Base-by-base conservation (phyloP, 2,888 invertebrate species). In the Deilephila elpenor region DNA sequence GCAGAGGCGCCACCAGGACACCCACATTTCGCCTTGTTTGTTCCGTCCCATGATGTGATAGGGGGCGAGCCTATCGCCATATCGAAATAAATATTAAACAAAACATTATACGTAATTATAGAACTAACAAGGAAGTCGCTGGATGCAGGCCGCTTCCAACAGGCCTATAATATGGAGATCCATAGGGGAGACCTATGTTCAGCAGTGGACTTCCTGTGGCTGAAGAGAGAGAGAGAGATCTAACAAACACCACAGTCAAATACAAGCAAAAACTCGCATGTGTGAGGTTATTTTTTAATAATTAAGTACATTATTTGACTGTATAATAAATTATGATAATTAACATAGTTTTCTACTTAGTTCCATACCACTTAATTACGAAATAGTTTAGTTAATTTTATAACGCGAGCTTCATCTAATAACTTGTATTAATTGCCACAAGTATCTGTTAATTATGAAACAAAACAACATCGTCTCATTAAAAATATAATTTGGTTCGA, bases 401-500 rank as follows among this genome's bases (percentile, higher is more conserved):
- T n/a, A 56, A 56, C 19, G 6, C 56, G n/a, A 56, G 56, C 44
- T 56, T n/a, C n/a, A 56, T 56, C 56, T n/a, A 56, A 56, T n/a
- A 56, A 56, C 17, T 56, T n/a, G 6, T n/a, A 56, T 56, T n/a
- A 56, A 56, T 56, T 56, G 56, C 19, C 17, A 5, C 56, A n/a
- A 7, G n/a, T n/a, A 56, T 44, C 14, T 44, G 44, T n/a, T 56
- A 56, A n/a, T 56, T n/a, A 56, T 56, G n/a, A n/a, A 56, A 56
- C 56, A 56, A 56, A 56, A 56, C 56, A 17, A 56, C 56, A 17
- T 56, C 56, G n/a, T 56, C 20, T 64, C 44, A 44, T 11, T 59
- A 71, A 25, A 72, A 74, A 59, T 14, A 20, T 64, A 64, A 67
- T 25, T 67, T 17, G 17, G 20, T 67, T 44, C 14, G 17, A 29